Evolutionary conservation across 2,888 invertebrate species (phyloP), one percentile per base, ranked within the genome.

Genomic region (Amiota communis): DNA sequence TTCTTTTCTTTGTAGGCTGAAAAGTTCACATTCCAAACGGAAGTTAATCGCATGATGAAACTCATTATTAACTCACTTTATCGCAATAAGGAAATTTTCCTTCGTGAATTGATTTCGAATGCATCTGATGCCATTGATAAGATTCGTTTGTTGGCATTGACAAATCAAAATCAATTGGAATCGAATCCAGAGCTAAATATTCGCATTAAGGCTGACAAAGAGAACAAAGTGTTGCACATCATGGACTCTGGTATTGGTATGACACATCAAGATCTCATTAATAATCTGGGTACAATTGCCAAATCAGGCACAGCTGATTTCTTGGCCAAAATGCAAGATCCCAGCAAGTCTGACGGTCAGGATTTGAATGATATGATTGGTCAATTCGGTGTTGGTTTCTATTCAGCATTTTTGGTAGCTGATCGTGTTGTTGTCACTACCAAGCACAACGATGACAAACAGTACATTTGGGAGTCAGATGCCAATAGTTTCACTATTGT

Each of bases 21-120:
- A 88, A 97, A 95, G 89, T 95, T 93, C 88, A 93, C 93, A 46
- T 99, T 98, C 92, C 97, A 99, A 91, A 98, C 99, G 0, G 99
- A 99, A 91, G 99, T 99, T 59, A 98, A 98, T 91, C 95, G 99
- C 74, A 98, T 99, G 98, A 99, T 99, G 99, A 99, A 99, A 90
- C 93, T 99, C 75, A 99, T 99, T 90, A 99, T 99, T 89, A 99
- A 99, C 91, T 99, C 99, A 10, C 92, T 99, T 10, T 99, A 99
- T 91, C 93, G 98, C 84, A 99, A 99, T 90, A 99, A 99, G 91
- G 99, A 99, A 93, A 98, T 99, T 83, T 99, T 98, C 93, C 91
- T 99, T 76, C 93, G 99, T 86, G 99, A 99, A 91, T 91, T 99
- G 89, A 99, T 99, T 87, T 99, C 99, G 0, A 99, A 99, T 91